A percentile compares a stretch with the other conserved stretches of the same genome.
phyloP scores from a whole-genome alignment of 2,888 invertebrate species.

The Tipula helvola region DNA sequence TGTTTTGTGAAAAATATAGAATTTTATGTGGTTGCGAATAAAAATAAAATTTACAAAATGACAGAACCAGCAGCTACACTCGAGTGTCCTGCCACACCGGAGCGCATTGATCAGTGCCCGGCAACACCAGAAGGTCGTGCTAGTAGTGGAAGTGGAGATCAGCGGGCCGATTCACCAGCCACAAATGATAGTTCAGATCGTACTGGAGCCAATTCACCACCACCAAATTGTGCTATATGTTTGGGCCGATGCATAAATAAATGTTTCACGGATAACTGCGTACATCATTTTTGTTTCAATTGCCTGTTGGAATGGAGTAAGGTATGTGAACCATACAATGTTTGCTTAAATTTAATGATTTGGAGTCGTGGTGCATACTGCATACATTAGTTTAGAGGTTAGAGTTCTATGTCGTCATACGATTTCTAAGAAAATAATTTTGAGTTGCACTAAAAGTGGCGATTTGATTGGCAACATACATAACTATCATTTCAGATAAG shows the following conservation, averaged over 20 bases:
- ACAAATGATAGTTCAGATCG: conserved; percentile 36
- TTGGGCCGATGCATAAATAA: conserved; percentile 75
- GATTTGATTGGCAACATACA: not conserved
- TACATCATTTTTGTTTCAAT: conserved; percentile 88
- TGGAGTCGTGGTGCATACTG: not conserved
- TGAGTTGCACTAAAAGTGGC: not conserved
- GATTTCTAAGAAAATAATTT: not conserved
- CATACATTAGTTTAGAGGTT: not conserved
- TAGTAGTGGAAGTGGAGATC: not conserved
- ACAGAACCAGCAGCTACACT: not conserved
- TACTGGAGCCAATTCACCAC: conserved; percentile 49
- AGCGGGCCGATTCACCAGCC: conserved; percentile 15
- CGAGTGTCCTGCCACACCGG: conserved; percentile 20
- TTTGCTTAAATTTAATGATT: not conserved
- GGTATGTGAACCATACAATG: conserved; percentile 33
- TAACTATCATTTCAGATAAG: not conserved
- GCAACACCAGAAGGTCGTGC: conserved; percentile 18
- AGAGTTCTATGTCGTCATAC: not conserved
- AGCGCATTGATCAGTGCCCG: conserved; percentile 18
- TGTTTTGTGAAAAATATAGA: not conserved
- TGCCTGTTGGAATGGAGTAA: conserved; percentile 91
- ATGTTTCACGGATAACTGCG: conserved; percentile 83
- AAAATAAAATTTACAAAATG: not conserved
- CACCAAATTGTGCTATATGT: conserved; percentile 87
- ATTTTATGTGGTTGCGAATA: not conserved